Percentiles rank a stretch among this genome's conserved stretches.
Conservation (phyloP, 2,888 invertebrate species). For the Adineta ricciae region DNA sequence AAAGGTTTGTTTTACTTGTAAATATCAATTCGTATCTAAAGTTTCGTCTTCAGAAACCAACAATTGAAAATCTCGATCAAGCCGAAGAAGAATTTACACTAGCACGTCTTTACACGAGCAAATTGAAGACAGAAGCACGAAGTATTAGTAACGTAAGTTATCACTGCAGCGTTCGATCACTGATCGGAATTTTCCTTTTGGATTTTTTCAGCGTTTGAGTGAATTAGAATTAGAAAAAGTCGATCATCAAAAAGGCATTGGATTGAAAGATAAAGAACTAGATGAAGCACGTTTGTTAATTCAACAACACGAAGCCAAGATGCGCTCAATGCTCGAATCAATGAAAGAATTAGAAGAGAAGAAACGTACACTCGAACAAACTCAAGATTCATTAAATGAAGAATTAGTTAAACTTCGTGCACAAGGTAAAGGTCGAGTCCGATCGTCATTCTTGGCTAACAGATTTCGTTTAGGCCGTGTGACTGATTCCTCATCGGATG, state of each 20-base stretch:
- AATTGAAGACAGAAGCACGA: constrained; percentile 97
- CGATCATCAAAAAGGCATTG: constrained; percentile 21
- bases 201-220: not conserved
- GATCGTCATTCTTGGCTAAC: too few species aligned
- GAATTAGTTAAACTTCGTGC: constrained; percentile 81
- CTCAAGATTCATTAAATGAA: constrained; percentile 78
- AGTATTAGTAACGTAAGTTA: constrained; percentile 61
- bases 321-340: constrained; percentile 82
- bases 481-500: constrained; percentile 5
- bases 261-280: constrained; percentile 27
- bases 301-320: constrained; percentile 73
- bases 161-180: not conserved
- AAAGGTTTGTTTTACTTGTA: not conserved
- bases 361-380: constrained; percentile 82
- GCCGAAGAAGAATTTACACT: constrained; percentile 97
- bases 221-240: constrained; percentile 11
- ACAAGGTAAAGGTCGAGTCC: constrained; percentile 46
- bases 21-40: not conserved
- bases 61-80: constrained; percentile 18
- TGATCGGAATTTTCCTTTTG: not conserved
- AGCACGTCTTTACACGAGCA: constrained; percentile 86
- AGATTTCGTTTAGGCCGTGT: constrained; percentile 33
- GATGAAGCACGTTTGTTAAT: constrained; percentile 38
- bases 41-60: not conserved
- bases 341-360: constrained; percentile 88